These are phyloP conservation scores for Drosophila trapezifrons DNA, from an alignment of 1,140 invertebrate genomes.

Conservation along the genomic window DNA sequence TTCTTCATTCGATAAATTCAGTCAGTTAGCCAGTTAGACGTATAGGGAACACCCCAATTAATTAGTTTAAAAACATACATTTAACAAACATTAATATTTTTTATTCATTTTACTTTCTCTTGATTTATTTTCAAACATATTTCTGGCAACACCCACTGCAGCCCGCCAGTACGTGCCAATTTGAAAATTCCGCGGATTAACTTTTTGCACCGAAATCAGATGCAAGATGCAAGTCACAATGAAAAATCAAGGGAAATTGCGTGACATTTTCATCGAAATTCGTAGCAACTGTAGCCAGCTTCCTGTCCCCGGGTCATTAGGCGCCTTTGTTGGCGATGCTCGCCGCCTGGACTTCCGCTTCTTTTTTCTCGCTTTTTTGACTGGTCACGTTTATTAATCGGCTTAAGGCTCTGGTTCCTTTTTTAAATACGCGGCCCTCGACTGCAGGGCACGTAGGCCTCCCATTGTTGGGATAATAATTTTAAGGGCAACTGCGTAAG, in stretches of 20 bases:
- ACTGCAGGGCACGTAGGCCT: constrained; percentile 57
- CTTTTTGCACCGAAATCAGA: constrained; percentile 20
- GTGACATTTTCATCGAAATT: constrained; percentile 33
- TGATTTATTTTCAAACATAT: background rate
- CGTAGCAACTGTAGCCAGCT: constrained; percentile 19
- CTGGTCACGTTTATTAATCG: constrained; percentile 78
- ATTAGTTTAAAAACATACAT: no score
- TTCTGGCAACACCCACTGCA: constrained; percentile 21
- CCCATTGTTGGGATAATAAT: constrained; percentile 49
- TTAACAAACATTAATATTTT: background rate
- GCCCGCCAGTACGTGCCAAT: constrained; percentile 53
- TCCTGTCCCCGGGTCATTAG: constrained; percentile 40
- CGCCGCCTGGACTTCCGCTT: constrained; percentile 45
- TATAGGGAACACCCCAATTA: background rate
- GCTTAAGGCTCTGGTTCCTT: constrained; percentile 52
- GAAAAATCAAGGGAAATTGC: constrained; percentile 39
- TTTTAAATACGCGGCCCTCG: constrained; percentile 50
- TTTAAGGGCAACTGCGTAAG: constrained; percentile 51
- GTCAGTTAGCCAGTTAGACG: background rate
- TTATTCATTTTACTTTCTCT: background rate
- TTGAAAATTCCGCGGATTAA: constrained; percentile 61
- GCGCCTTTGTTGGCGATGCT: constrained; percentile 8
- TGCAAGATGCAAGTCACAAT: constrained; percentile 44
- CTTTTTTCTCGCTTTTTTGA: constrained; percentile 37
- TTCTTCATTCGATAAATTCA: no score